Percentiles rank a stretch among this genome's conserved stretches.
phyloP scores from a whole-genome alignment of 64 coral and sea anemone genomes.

The Montipora sp. region DNA sequence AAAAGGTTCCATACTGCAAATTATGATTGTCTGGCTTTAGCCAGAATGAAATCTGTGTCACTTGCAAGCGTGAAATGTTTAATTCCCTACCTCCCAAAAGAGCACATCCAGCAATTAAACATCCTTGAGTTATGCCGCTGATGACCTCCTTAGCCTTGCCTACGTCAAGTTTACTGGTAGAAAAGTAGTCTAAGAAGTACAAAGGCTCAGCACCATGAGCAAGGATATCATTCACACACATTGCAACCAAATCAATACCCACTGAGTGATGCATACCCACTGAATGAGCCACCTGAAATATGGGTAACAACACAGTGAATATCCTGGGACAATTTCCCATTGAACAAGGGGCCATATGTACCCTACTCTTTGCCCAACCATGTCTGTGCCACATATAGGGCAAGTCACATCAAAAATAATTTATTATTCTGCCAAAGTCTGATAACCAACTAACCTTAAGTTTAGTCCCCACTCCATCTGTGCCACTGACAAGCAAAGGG shows the following conservation, averaged over 20 bases:
- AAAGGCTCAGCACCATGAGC: conserved; percentile 94
- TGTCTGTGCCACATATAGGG: too few species aligned
- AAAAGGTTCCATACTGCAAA: too few species aligned
- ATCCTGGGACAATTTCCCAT: neutral
- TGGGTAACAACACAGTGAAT: neutral
- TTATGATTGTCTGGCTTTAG: too few species aligned
- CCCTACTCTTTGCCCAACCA: too few species aligned
- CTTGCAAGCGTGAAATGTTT: too few species aligned
- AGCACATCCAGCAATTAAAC: conserved; percentile 89
- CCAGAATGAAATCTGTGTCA: too few species aligned
- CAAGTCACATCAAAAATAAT: too few species aligned
- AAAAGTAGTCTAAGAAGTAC: conserved; percentile 95
- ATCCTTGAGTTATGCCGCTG: conserved; percentile 74
- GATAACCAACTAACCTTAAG: conserved; percentile 60
- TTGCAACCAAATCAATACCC: conserved; percentile 92
- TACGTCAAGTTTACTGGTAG: conserved; percentile 74
- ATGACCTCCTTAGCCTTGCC: conserved; percentile 81
- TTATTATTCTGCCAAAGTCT: too few species aligned
- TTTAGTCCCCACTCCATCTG: conserved; percentile 96
- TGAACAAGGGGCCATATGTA: neutral
- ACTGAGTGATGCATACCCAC: conserved; percentile 77
- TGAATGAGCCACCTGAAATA: conserved; percentile 70
- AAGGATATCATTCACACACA: conserved; percentile 97
- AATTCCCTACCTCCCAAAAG: conserved; percentile 80
- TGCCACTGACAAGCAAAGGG: conserved; percentile 95